phyloP scores from a whole-genome alignment of 2,888 invertebrate species.

The Tachina lurida region DNA sequence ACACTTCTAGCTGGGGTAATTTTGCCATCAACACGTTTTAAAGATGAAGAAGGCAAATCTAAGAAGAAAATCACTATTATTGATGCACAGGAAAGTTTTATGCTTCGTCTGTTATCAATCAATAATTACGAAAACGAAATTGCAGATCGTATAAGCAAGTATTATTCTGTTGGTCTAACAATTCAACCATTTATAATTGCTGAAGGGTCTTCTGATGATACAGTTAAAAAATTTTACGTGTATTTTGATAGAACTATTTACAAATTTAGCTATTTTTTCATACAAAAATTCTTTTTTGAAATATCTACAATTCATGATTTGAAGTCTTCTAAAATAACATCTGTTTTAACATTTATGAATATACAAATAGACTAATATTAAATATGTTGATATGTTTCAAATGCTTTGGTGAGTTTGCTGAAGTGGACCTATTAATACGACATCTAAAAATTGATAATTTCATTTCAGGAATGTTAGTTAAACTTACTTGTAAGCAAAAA shows the following conservation, averaged over 20 bases:
- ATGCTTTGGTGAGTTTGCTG: too few relatives aligned
- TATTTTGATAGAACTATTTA: slow-evolving; percentile 68
- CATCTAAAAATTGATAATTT: too few relatives aligned
- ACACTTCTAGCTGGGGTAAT: slow-evolving; percentile 63
- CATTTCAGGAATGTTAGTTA: too few relatives aligned
- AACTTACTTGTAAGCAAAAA: too few relatives aligned
- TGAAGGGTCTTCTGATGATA: slow-evolving; percentile 53
- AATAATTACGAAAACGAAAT: slow-evolving; percentile 68
- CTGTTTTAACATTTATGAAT: too few relatives aligned
- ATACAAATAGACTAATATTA: too few relatives aligned
- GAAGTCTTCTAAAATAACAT: too few relatives aligned
- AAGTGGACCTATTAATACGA: too few relatives aligned
- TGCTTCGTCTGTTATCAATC: slow-evolving; percentile 60
- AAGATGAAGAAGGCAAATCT: slow-evolving; percentile 55
- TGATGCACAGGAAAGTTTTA: slow-evolving; percentile 70
- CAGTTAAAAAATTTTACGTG: slow-evolving; percentile 59
- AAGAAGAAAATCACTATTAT: slow-evolving; percentile 69
- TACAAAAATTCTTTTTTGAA: slow-evolving; percentile 21
- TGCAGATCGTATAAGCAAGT: slow-evolving; percentile 63
- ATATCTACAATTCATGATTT: slow-evolving; percentile 5
- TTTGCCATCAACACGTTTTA: slow-evolving; percentile 53
- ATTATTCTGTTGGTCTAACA: slow-evolving; percentile 67
- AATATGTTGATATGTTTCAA: too few relatives aligned
- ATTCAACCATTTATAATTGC: slow-evolving; percentile 71
- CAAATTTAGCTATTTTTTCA: slow-evolving; percentile 48